These are phyloP conservation scores for Peromyscus nudipes DNA, from an alignment of 2,797 vertebrate species.

Conservation along the genomic window DNA sequence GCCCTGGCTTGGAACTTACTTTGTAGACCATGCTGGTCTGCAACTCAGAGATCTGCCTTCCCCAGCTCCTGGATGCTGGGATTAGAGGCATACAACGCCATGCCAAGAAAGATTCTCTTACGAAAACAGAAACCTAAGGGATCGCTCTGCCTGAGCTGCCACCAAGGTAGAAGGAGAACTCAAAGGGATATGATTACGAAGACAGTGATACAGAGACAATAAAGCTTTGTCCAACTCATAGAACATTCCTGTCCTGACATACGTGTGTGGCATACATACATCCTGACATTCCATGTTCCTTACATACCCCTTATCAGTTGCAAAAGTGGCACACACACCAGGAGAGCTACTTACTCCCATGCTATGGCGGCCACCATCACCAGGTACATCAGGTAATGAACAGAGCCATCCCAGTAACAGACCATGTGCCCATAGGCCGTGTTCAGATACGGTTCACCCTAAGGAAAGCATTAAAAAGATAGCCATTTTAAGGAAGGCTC, in stretches of 20 bases:
- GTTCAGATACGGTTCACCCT: conserved; percentile 93
- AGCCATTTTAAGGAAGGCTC: background rate
- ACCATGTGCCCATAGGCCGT: conserved; percentile 96
- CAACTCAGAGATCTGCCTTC: background rate
- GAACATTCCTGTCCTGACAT: accelerated
- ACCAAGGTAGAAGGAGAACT: too few species aligned
- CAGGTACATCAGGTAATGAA: conserved; percentile 97
- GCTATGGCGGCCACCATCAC: conserved; percentile 96
- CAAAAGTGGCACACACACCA: background rate
- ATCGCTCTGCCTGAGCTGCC: background rate
- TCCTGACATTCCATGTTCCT: background rate
- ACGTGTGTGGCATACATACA: background rate
- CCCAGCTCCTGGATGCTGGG: background rate
- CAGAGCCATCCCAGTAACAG: conserved; percentile 97
- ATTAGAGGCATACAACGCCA: background rate
- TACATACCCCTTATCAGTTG: background rate
- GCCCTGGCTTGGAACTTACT: background rate
- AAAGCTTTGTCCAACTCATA: background rate
- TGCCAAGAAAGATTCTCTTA: background rate
- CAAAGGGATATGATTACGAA: background rate
- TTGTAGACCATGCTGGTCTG: background rate
- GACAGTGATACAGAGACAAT: background rate
- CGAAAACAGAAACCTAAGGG: background rate
- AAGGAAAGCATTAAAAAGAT: background rate
- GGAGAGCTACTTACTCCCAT: conserved; percentile 93